Percentiles rank a stretch among this genome's conserved stretches.
phyloP scores from a whole-genome alignment of 2,797 vertebrate species.

The Enteromius anoplus region DNA sequence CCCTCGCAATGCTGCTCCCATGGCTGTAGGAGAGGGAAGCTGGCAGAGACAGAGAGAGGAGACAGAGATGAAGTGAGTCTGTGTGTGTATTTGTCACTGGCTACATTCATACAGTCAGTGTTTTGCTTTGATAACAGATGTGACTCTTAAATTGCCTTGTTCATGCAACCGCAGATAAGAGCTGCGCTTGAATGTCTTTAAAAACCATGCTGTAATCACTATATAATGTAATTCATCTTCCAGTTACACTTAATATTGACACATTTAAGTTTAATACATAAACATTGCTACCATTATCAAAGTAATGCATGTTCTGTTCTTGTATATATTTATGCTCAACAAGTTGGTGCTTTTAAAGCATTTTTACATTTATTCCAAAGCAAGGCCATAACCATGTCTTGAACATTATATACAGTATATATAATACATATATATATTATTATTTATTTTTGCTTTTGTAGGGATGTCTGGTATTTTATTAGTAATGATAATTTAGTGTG shows the following conservation, averaged over 20 bases:
- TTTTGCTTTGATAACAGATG: not conserved
- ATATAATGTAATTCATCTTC: not conserved
- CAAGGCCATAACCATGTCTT: too few species aligned
- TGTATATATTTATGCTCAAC: not conserved
- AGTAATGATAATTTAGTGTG: too few species aligned
- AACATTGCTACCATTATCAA: not conserved
- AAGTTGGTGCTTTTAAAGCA: too few species aligned
- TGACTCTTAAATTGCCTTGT: not conserved
- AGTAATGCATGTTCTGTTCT: not conserved
- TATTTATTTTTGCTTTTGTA: too few species aligned
- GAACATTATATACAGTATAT: too few species aligned
- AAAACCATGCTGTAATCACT: not conserved
- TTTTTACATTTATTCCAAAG: too few species aligned
- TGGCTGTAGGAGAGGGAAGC: constrained; percentile 86
- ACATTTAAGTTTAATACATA: not conserved
- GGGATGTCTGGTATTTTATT: too few species aligned
- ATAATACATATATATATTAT: too few species aligned
- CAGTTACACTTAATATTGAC: not conserved
- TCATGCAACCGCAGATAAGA: not conserved
- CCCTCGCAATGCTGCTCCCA: constrained; percentile 85
- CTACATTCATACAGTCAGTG: constrained; percentile 1
- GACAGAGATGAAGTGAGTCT: constrained; percentile 4
- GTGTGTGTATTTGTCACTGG: not conserved
- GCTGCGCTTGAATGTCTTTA: not conserved
- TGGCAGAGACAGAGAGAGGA: constrained; percentile 56